Evolutionary conservation across 1,140 invertebrate species (phyloP).

Genomic region (Euwallacea fornicatus): DNA sequence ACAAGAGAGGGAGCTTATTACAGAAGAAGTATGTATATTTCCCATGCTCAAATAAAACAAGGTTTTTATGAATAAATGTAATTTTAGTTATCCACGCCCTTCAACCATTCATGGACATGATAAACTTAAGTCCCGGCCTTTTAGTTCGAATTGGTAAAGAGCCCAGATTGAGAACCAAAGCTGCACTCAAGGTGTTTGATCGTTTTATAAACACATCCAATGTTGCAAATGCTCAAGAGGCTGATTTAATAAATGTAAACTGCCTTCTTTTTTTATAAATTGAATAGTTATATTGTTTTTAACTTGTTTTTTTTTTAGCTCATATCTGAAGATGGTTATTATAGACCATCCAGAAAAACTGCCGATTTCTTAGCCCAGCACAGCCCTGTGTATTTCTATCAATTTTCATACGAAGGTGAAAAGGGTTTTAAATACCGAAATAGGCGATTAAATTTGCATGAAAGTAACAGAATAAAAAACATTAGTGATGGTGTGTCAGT

Average conservation of each 20-base stretch:
- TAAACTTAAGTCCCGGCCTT: slow-evolving; percentile 6
- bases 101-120: neutral
- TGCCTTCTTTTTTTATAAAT: neutral
- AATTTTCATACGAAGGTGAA: slow-evolving; percentile 25
- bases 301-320: slow-evolving; percentile 5
- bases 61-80: neutral
- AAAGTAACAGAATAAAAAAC: no score
- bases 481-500: no score
- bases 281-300: neutral
- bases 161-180: neutral
- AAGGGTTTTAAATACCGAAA: neutral
- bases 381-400: slow-evolving; percentile 23
- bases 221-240: neutral
- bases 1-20: slow-evolving; percentile 18
- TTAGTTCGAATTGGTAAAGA: neutral
- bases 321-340: slow-evolving; percentile 10
- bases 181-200: slow-evolving; percentile 4
- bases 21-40: slow-evolving; percentile 10
- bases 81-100: neutral
- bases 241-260: neutral
- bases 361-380: slow-evolving; percentile 5
- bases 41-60: neutral
- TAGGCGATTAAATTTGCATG: no score
- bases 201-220: neutral
- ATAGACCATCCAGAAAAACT: slow-evolving; percentile 9